Percentiles rank a stretch among this genome's conserved stretches.
phyloP scores from a whole-genome alignment of 2,888 invertebrate genomes.

The Lumbricus terrestris region DNA sequence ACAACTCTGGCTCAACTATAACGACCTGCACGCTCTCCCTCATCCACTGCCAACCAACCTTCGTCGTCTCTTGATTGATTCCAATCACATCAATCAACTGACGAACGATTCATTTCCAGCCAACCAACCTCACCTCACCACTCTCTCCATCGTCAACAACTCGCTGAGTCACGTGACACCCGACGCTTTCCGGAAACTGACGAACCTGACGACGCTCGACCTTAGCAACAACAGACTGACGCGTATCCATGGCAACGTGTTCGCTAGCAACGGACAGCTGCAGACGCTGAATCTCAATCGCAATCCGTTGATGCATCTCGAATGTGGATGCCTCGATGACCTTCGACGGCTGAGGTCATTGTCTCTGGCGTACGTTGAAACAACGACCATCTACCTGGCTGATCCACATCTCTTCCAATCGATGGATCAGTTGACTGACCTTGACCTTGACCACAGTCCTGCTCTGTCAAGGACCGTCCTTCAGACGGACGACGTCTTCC shows the following conservation, averaged over 20 bases:
- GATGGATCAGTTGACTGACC: slow-evolving; percentile 19
- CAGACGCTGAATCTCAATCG: slow-evolving; percentile 24
- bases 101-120: slow-evolving; percentile 60
- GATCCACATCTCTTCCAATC: not conserved
- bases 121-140: slow-evolving; percentile 42
- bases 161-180: slow-evolving; percentile 28
- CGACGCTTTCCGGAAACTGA: slow-evolving; percentile 29
- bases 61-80: slow-evolving; percentile 73
- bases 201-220: slow-evolving; percentile 30
- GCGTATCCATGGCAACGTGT: slow-evolving; percentile 16
- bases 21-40: slow-evolving; percentile 72
- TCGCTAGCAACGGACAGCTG: slow-evolving; percentile 20
- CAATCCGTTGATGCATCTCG: slow-evolving; percentile 23
- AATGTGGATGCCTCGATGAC: slow-evolving; percentile 17
- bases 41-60: slow-evolving; percentile 77
- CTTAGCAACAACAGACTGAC: slow-evolving; percentile 35
- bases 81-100: slow-evolving; percentile 68
- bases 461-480: slow-evolving; percentile 31
- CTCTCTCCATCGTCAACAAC: slow-evolving; percentile 36
- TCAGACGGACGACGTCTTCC: slow-evolving; percentile 19
- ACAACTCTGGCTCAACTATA: slow-evolving; percentile 77
- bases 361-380: slow-evolving; percentile 22
- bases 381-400: not conserved
- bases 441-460: slow-evolving; percentile 40
- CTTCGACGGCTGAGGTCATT: slow-evolving; percentile 6